Conservation (phyloP, 2,797 vertebrate genomes). For the Notolepis coatsorum region DNA sequence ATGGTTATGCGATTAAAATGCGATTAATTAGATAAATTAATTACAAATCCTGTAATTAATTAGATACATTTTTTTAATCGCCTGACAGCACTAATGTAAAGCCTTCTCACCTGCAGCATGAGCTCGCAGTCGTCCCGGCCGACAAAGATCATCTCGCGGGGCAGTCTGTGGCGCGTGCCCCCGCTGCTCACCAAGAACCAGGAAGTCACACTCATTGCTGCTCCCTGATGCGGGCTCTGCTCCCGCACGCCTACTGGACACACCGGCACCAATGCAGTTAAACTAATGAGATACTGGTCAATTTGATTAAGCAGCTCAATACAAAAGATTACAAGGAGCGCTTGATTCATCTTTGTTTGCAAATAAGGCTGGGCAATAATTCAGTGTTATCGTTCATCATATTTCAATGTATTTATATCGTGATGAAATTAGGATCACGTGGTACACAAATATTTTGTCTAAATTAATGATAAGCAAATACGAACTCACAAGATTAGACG, state of each 20-base stretch:
- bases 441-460: too few species aligned
- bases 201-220: slow-evolving; percentile 93
- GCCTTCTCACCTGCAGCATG: slow-evolving; percentile 93
- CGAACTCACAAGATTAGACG: too few species aligned
- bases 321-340: background rate
- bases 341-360: background rate
- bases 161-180: slow-evolving; percentile 95
- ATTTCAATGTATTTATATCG: too few species aligned
- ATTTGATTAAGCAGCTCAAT: too few species aligned
- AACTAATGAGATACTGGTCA: background rate
- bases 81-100: background rate
- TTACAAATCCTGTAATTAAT: too few species aligned
- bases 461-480: too few species aligned
- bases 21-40: too few species aligned
- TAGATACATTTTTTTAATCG: too few species aligned
- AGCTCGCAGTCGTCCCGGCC: slow-evolving; percentile 98
- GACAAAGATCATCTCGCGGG: slow-evolving; percentile 99
- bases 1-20: too few species aligned
- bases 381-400: too few species aligned
- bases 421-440: too few species aligned
- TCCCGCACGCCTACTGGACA: slow-evolving; percentile 58
- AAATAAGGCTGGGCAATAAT: too few species aligned
- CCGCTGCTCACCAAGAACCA: slow-evolving; percentile 99
- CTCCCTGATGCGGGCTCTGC: slow-evolving; percentile 58
- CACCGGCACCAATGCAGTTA: background rate